Evolutionary conservation across 2,113 vertebrate genomes (phyloP), one percentile per base, ranked within the genome.

Genomic region (Dendropsophus ebraccatus): DNA sequence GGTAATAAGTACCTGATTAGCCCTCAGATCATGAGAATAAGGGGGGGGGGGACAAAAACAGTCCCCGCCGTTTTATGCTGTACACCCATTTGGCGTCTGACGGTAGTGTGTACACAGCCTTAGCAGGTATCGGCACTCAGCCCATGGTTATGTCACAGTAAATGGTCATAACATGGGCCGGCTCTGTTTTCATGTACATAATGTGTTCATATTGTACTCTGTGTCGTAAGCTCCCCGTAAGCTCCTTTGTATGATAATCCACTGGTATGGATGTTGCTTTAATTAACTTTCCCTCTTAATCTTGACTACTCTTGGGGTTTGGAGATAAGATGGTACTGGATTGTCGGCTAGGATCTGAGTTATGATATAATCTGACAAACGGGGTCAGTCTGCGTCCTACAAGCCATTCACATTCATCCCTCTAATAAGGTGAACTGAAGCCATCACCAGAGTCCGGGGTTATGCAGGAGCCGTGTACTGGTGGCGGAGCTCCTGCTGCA

Each of bases 271-370:
- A 74, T 52, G 83, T 11, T 30, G 58, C 72, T 67, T 85, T 85
- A 79, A 85, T 85, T 70, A 70, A 76, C 74, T 79, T 56, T 85
- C 12, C 74, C 74, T 78, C 84, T 79, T 84, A 84, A 84, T 84
- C 70, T 84, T 56, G 70, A 74, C 82, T 74, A 75, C 35, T 75
- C 70, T 84, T 84, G 13, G 32, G 49, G 82, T 23, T 83, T 73
- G 69, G 4, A 74, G 67, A 83, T 83, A 83, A 83, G 49, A 73
- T 74, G 65, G 5, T 37, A 37, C 41, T 54, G 70, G 56, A 80
- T 80, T 60, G 54, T 17, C 17, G 75, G 17, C 21, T 78, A 78
- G 65, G 60, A 82, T 45, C 19, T 60, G 70, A 84, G 28, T 58
- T 84, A 74, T 84, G 52, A 84, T 28, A 74, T 84, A 74, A 58